Evolutionary conservation across 2,113 vertebrate genomes (phyloP), one percentile per base, ranked within the genome.

Genomic region (Hiodon alosoides): DNA sequence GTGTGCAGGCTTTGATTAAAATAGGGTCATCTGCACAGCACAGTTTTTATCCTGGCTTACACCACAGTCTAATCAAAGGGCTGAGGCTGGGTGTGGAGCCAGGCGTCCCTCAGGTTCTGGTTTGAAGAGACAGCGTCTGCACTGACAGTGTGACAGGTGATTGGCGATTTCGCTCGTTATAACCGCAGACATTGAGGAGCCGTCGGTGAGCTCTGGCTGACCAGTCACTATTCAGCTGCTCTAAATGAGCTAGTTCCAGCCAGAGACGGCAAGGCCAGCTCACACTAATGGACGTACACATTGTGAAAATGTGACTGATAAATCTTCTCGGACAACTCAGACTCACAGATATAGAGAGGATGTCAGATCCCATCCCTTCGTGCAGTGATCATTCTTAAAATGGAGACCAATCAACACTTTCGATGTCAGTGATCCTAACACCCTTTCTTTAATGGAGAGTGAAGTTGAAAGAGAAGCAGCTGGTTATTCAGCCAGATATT

Each of bases 301-400:
- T 31, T 31, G 31, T 31, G 31, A 0, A 31, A 31, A 31, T 14
- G 67, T 58, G 46, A 72, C 58, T 69, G 78, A 6, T 7, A 9
- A 55, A 74, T 74, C 72, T 68, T 78, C 48, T 59, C 59, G 69
- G 72, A 72, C 77, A 76, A 77, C 78, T 69, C 7, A 72, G 66
- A 77, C 48, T 46, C 67, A 60, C 67, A 55, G 17, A 64, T 48
- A 61, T 8, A 61, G 74, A 67, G 74, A 66, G 52, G 61, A 76
- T 73, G 72, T 79, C 79, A 72, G 62, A 69, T 74, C 55, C 77
- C 17, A 54, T 78, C 73, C 68, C 65, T 74, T 17, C 57, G 2
- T n/a, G 13, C 76, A 81, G 77, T 82, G 75, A 86, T 83, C 75
- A 77, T 17, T 67, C 75, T 58, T 75, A 17, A 69, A 53, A 58